Evolutionary conservation across 2,888 invertebrate genomes (phyloP), one percentile per base, ranked within the genome.

Genomic region (Trisateles emortualis): DNA sequence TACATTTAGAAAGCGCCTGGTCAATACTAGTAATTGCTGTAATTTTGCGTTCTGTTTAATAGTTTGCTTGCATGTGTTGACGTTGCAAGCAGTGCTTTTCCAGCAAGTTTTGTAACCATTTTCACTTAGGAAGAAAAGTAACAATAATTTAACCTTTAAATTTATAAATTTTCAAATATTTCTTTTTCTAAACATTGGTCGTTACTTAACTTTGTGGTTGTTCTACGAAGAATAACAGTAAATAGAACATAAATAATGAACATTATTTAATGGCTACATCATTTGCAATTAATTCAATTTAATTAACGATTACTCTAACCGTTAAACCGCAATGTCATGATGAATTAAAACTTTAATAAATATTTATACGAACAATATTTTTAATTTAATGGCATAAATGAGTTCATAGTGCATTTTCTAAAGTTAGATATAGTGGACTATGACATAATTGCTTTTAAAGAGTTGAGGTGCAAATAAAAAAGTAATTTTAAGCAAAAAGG

Each of bases 1-100:
- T 50, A 55, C 52, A 72, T 66, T 64, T 72, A 73, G 72, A 72
- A 72, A 72, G 72, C 62, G 59, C 55, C 64, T 59, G 64, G 72
- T 70, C 68, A 73, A 59, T 64, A 64, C 59, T 40, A 54, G 58
- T 72, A 73, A 72, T 70, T 48, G 65, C 54, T 39, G 71, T 64
- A 56, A 70, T 73, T 72, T 68, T 33, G 55, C 64, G 53, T 64
- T 65, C 57, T 64, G 61, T 59, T 57, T 70, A 69, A 70, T 67
- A 69, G 59, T 54, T 57, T 43, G 38, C 43, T 52, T 52, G 52
- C 40, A 60, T 68, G 60, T 67, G 71, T 56, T 59, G 55, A 68
- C 55, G 56, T 38, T 43, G 39, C 24, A 11, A 46, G 30, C 58
- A 59, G 51, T 57, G 53, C 43, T 42, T 33, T 66, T 63, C 10